These are phyloP conservation scores for Nannoperca obscura DNA, from an alignment of 2,797 vertebrate genomes.

Conservation along the genomic window DNA sequence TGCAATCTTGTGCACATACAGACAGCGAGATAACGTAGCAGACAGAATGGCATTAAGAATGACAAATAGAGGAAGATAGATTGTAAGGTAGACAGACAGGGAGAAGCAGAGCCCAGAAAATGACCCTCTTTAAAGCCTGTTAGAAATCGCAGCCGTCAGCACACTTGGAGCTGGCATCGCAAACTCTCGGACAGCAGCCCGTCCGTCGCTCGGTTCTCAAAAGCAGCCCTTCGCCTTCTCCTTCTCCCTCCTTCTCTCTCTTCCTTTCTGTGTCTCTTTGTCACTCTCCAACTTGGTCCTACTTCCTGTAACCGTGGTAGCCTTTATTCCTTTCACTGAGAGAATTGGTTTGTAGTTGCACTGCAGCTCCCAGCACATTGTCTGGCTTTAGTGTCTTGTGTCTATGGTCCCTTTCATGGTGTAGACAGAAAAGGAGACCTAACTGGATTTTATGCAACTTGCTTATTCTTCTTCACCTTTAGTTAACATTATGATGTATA, in stretches of 20 bases:
- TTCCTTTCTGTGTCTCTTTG: slow-evolving; percentile 63
- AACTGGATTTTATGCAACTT: slow-evolving; percentile 42
- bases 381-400: slow-evolving; percentile 62
- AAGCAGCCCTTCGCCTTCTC: slow-evolving; percentile 63
- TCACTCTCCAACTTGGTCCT: slow-evolving; percentile 75
- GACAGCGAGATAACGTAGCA: slow-evolving; percentile 56
- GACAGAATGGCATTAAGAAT: slow-evolving; percentile 63
- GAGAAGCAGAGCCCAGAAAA: slow-evolving; percentile 57
- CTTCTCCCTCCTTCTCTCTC: slow-evolving; percentile 41
- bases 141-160: slow-evolving; percentile 60
- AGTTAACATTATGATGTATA: background rate
- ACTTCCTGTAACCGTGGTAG: slow-evolving; percentile 86
- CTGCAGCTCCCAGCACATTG: slow-evolving; percentile 72
- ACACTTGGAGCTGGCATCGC: slow-evolving; percentile 62
- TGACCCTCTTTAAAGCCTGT: slow-evolving; percentile 60
- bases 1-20: slow-evolving; percentile 71
- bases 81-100: slow-evolving; percentile 51
- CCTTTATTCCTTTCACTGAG: slow-evolving; percentile 74
- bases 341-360: slow-evolving; percentile 82
- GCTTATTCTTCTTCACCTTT: slow-evolving; percentile 29
- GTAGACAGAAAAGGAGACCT: slow-evolving; percentile 68
- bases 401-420: slow-evolving; percentile 72
- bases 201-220: slow-evolving; percentile 56
- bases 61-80: slow-evolving; percentile 70
- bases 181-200: slow-evolving; percentile 55